Conservation (phyloP, 35 echinoderm and acorn worm genomes). For the Diadema setosum region DNA sequence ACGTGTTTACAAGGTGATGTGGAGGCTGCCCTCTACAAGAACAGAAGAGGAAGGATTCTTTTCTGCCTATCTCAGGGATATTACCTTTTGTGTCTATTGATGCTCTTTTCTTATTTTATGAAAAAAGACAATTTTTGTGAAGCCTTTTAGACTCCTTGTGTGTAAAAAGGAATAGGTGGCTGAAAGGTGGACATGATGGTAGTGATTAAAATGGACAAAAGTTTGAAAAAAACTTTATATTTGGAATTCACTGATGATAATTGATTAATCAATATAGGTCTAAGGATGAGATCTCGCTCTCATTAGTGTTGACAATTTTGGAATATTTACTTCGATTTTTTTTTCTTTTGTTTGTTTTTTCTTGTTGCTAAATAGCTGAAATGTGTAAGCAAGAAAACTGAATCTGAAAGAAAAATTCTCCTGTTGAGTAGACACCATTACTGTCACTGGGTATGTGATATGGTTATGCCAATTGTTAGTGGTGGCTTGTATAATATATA, state of each 20-base stretch:
- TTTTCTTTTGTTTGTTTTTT: not conserved
- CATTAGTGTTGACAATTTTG: too few species aligned
- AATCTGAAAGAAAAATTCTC: too few species aligned
- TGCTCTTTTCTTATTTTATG: not conserved
- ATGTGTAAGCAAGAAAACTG: too few species aligned
- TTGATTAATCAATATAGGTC: too few species aligned
- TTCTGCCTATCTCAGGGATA: constrained; percentile 25
- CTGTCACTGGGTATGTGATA: too few species aligned
- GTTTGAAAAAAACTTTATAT: not conserved
- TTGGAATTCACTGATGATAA: too few species aligned
- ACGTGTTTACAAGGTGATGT: too few species aligned
- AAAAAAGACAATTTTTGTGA: not conserved
- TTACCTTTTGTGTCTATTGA: constrained; percentile 20
- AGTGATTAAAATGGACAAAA: not conserved
- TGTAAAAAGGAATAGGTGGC: not conserved
- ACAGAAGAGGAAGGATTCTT: too few species aligned
- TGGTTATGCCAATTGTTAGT: not conserved
- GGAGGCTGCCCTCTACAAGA: too few species aligned
- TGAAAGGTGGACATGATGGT: not conserved
- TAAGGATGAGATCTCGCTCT: too few species aligned
- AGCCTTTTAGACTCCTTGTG: constrained; percentile 7
- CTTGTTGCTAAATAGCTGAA: not conserved
- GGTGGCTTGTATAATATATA: not conserved
- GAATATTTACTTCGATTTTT: not conserved
- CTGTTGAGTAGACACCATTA: too few species aligned